Conservation (phyloP, 2,113 vertebrate species). For the Sciurus niger region DNA sequence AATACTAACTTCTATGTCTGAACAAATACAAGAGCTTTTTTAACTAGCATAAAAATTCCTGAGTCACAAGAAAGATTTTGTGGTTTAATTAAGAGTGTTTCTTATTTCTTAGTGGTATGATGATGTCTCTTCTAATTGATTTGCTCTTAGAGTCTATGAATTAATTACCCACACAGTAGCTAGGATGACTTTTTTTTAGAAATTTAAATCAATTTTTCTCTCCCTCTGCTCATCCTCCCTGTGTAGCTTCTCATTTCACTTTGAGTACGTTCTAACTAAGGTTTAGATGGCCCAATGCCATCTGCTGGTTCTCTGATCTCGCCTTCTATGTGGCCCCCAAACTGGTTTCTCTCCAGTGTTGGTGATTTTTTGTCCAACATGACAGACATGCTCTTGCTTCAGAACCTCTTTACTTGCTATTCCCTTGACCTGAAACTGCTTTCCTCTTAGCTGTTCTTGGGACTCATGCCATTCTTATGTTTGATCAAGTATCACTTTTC, state of each 20-base stretch:
- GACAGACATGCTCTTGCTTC: not conserved
- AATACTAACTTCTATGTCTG: not conserved
- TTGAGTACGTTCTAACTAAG: not conserved
- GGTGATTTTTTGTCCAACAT: not conserved
- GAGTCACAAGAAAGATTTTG: not conserved
- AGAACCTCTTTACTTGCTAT: not conserved
- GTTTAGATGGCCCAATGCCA: accelerated
- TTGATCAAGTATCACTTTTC: not conserved
- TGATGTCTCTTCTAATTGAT: not conserved
- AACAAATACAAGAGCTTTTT: not conserved
- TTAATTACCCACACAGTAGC: not conserved
- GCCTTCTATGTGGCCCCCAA: no score
- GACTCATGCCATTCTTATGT: not conserved
- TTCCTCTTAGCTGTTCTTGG: not conserved
- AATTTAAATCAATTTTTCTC: not conserved
- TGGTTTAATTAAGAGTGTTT: not conserved
- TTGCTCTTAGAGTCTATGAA: not conserved
- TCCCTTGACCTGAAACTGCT: not conserved
- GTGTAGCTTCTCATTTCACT: not conserved
- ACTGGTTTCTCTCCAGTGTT: not conserved
- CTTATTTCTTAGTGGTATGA: not conserved
- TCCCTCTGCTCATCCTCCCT: accelerated
- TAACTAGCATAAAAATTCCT: not conserved
- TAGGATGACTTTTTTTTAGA: not conserved
- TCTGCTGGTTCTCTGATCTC: not conserved